Conservation (phyloP, 2,797 vertebrate species). For the Phalloptychus januarius region DNA sequence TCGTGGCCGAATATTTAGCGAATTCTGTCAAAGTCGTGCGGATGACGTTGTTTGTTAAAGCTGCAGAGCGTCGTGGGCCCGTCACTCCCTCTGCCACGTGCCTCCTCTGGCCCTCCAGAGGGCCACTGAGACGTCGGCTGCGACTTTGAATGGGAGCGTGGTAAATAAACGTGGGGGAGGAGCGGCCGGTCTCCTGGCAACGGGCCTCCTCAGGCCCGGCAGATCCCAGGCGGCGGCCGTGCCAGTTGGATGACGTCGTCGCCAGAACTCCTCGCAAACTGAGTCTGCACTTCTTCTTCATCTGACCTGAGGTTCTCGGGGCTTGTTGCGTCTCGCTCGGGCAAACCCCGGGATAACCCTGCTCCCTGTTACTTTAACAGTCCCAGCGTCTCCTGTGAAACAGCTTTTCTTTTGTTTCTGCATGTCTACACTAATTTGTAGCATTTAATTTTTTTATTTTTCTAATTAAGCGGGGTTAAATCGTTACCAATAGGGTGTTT, state of each 20-base stretch:
- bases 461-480: background rate
- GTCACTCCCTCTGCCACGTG: slow-evolving; percentile 38
- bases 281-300: slow-evolving; percentile 55
- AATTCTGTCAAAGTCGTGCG: background rate
- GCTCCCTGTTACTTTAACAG: slow-evolving; percentile 18
- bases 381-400: background rate
- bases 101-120: slow-evolving; percentile 41
- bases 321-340: slow-evolving; percentile 45
- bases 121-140: slow-evolving; percentile 54
- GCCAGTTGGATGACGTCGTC: slow-evolving; percentile 76
- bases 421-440: background rate
- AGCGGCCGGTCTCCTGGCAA: slow-evolving; percentile 76
- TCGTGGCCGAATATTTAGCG: background rate
- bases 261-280: slow-evolving; percentile 73
- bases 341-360: slow-evolving; percentile 24
- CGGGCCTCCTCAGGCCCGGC: slow-evolving; percentile 65
- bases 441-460: background rate
- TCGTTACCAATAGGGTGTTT: background rate
- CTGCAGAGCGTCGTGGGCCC: background rate
- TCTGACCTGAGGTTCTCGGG: slow-evolving; percentile 53
- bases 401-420: background rate
- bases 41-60: background rate
- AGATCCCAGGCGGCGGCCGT: slow-evolving; percentile 60
- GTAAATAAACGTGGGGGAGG: slow-evolving; percentile 71
- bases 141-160: slow-evolving; percentile 78